These are phyloP conservation scores for Suricata suricatta DNA, from an alignment of 2,113 vertebrate genomes.

Conservation along the genomic window DNA sequence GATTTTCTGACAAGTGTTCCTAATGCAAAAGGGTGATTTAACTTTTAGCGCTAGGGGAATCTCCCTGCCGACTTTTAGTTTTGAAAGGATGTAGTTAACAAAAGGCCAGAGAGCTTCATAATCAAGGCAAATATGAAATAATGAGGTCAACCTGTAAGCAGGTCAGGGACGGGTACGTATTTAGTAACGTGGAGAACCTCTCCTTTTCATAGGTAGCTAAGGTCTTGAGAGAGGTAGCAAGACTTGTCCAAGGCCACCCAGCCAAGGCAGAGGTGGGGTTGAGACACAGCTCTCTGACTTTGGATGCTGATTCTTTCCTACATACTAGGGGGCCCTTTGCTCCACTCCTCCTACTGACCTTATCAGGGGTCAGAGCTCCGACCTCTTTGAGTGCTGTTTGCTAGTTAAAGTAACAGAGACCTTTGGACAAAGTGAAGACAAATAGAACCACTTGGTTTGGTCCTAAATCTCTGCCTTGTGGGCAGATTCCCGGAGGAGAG, in stretches of 20 bases:
- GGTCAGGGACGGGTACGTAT: background rate
- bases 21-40: background rate
- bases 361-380: background rate
- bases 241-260: background rate
- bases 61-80: background rate
- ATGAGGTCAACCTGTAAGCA: background rate
- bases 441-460: fast-evolving
- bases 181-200: background rate
- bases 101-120: background rate
- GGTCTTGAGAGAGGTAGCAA: background rate
- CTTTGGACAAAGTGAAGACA: background rate
- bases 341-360: background rate
- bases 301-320: no score
- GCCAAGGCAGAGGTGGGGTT: background rate
- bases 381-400: background rate
- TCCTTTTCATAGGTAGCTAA: background rate
- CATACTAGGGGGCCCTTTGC: background rate
- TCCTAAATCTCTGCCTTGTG: background rate
- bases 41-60: background rate
- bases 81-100: background rate
- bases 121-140: background rate
- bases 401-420: background rate
- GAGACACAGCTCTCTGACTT: background rate
- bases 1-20: background rate
- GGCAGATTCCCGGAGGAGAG: background rate